Evolutionary conservation across 2,888 invertebrate species (phyloP).

Genomic region (Tortricodes alternella): DNA sequence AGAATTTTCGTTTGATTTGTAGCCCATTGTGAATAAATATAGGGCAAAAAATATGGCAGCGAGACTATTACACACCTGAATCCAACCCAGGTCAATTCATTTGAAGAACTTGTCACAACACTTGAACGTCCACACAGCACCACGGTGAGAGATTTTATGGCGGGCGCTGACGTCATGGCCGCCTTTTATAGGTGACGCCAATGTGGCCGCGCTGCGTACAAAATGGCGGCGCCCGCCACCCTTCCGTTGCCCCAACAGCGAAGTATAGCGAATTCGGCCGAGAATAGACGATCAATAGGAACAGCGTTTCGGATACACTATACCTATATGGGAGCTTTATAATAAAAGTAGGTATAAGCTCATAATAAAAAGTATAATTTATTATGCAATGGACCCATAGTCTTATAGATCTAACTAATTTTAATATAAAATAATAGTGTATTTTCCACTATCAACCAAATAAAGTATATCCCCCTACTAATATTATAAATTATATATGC

Average conservation of each 20-base stretch:
- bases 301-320: conserved; percentile 32
- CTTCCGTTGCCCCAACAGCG: conserved; percentile 30
- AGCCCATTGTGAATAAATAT: conserved; percentile 63
- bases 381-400: no score
- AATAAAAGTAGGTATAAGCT: no score
- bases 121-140: conserved; percentile 59
- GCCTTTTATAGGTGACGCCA: conserved; percentile 58
- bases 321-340: no score
- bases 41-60: conserved; percentile 62
- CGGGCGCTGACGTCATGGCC: conserved; percentile 65
- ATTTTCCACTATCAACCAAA: no score
- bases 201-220: conserved; percentile 48
- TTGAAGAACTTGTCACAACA: conserved; percentile 62
- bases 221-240: conserved; percentile 71
- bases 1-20: conserved; percentile 71
- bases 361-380: no score
- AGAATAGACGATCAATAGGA: conserved; percentile 44
- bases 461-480: no score
- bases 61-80: conserved; percentile 77
- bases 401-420: no score
- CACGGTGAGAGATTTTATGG: conserved; percentile 47
- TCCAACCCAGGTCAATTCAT: conserved; percentile 70
- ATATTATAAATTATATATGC: no score
- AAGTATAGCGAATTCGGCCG: conserved; percentile 29
- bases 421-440: no score